These are phyloP conservation scores for Rynchops niger DNA, from an alignment of 2,113 vertebrate species.

Conservation along the genomic window DNA sequence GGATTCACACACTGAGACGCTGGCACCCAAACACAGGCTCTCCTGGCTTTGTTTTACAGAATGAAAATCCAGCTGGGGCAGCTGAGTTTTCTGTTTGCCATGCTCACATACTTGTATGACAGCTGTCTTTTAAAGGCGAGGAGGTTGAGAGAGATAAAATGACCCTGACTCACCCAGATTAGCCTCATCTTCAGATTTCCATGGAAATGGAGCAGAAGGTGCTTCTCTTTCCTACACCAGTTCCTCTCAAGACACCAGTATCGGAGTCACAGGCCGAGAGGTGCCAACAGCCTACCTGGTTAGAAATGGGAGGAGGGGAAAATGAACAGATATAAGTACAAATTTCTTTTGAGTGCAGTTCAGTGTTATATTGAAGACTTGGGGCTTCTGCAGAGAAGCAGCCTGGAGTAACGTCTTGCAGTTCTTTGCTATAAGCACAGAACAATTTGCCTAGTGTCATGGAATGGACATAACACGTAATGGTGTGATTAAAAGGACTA, in stretches of 20 bases:
- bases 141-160: not conserved
- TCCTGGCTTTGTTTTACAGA: not conserved
- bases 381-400: not conserved
- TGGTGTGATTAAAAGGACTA: not conserved
- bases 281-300: not conserved
- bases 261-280: not conserved
- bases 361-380: not conserved
- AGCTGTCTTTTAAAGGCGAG: not conserved
- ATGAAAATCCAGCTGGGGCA: not conserved
- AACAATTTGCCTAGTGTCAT: not conserved
- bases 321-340: not conserved
- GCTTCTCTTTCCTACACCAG: not conserved
- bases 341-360: fast-evolving
- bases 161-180: not conserved
- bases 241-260: not conserved
- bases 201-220: not conserved
- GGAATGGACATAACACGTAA: fast-evolving
- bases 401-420: fast-evolving
- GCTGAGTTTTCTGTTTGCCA: not conserved
- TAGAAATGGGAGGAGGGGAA: not conserved
- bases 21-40: not conserved
- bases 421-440: not conserved
- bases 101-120: not conserved
- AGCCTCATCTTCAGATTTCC: not conserved
- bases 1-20: not conserved